Evolutionary conservation across 2,888 invertebrate species (phyloP).

Genomic region (Tubiluchus corallicola): DNA sequence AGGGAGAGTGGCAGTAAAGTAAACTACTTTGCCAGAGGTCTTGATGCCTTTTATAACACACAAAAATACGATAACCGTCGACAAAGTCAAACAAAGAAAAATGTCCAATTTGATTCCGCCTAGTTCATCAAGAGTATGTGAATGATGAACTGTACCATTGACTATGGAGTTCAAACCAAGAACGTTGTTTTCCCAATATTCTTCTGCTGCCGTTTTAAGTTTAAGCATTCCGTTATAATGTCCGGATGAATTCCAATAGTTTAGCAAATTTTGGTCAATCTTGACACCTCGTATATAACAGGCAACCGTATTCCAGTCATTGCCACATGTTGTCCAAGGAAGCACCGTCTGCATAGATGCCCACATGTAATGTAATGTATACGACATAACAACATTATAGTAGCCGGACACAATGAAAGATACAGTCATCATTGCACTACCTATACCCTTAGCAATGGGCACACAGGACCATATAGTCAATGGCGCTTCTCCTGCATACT

Average conservation of each 20-base stretch:
- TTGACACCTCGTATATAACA: too few species aligned
- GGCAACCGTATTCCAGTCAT: constrained; percentile 10
- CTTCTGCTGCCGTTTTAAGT: too few species aligned
- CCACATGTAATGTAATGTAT: constrained; percentile 8
- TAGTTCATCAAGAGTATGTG: constrained; percentile 17
- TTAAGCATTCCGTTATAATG: too few species aligned
- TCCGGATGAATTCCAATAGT: too few species aligned
- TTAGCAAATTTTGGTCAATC: too few species aligned
- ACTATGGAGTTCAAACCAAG: too few species aligned
- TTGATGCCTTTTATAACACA: constrained; percentile 24
- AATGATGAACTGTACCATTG: too few species aligned
- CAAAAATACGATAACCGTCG: constrained; percentile 23
- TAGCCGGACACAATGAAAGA: neutral
- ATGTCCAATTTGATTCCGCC: constrained; percentile 21
- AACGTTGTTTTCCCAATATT: too few species aligned
- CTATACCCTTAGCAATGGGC: constrained; percentile 30
- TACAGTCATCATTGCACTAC: neutral
- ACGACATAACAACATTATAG: constrained; percentile 8
- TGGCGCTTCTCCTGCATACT: constrained; percentile 29
- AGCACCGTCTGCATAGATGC: constrained; percentile 6
- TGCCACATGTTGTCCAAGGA: constrained; percentile 10
- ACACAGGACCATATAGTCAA: constrained; percentile 29
- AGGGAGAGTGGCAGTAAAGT: constrained; percentile 24
- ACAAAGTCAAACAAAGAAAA: constrained; percentile 19
- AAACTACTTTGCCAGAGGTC: constrained; percentile 22